Base-by-base conservation (phyloP, 2,888 invertebrate genomes). In the Philhelius pedissequus region DNA sequence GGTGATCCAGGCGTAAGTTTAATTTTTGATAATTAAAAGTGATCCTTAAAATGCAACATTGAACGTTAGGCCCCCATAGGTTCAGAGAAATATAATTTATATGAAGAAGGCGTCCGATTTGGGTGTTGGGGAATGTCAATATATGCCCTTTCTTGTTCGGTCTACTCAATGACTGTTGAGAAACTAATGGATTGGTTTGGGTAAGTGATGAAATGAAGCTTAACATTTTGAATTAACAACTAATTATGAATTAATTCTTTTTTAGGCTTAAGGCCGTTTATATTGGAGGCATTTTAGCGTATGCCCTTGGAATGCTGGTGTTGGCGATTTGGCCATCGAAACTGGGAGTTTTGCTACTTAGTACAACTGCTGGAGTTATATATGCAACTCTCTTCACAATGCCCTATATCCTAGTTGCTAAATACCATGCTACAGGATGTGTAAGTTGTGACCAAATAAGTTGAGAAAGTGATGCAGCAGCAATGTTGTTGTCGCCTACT, bases 1-100 rank as follows among this genome's bases (percentile, higher is more conserved):
- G 94, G 94, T 0, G 92, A 93, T 89, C 93, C 93, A 13, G 88
- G 88, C 81, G 92, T 92, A 86, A 88, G 89, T 87, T 48, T 40
- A 7, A 1, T 18, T 8, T 38, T 22, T 40, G 15, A 9, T 4
- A 4, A 11, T 25, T 60, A 15, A 15, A 15, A n/a, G 9, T 11
- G 11, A 15, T 2, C 1, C 3, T 22, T 18, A 8, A 18, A 18
- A 15, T 18, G 2, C 4, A 7, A 15, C 18, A 27, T 3, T 25
- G 11, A n/a, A 25, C 11, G n/a, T 64, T 11, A 90, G 87, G 91
- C 91, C 0, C 60, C 88, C 0, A 87, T 88, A 4, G 86, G 88
- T 15, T 88, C 90, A 0, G 79, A 86, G 3, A 83, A 80, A 1
- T 87, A 88, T 9, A 50, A 87, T 15, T 87, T 90, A 0, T 92